These are phyloP conservation scores for Drosophila tristis DNA, from an alignment of 1,140 invertebrate genomes.

Conservation along the genomic window DNA sequence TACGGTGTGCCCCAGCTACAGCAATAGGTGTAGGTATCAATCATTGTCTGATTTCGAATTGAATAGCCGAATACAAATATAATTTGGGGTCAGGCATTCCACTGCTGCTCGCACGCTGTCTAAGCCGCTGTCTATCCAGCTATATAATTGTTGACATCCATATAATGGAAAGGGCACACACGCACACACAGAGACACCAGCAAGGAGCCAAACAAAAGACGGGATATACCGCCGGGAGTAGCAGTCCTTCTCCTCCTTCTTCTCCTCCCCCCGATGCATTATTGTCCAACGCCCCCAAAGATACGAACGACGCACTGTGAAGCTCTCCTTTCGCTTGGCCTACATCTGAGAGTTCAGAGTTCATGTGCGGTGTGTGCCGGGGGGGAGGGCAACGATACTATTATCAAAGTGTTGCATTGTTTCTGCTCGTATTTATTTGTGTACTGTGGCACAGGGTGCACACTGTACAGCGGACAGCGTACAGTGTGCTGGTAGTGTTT, in stretches of 20 bases:
- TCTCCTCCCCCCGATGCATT: conserved; percentile 6
- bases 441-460: neutral
- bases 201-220: conserved; percentile 47
- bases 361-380: conserved; percentile 10
- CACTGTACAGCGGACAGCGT: neutral
- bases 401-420: conserved; percentile 66
- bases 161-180: conserved; percentile 43
- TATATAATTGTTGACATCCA: conserved; percentile 52
- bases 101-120: neutral
- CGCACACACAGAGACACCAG: too few relatives aligned
- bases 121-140: conserved; percentile 39
- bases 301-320: conserved; percentile 14
- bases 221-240: conserved; percentile 15
- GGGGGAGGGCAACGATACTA: conserved; percentile 32
- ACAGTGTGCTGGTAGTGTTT: conserved; percentile 2
- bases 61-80: too few relatives aligned
- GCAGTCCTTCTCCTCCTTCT: too few relatives aligned
- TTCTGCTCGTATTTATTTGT: conserved; percentile 42
- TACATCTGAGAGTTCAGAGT: conserved; percentile 5
- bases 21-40: too few relatives aligned
- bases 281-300: too few relatives aligned
- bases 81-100: too few relatives aligned
- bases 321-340: neutral
- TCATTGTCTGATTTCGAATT: too few relatives aligned
- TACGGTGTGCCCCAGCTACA: neutral